These are phyloP conservation scores for Lasius platythorax DNA, from an alignment of 2,888 invertebrate species.

Conservation along the genomic window DNA sequence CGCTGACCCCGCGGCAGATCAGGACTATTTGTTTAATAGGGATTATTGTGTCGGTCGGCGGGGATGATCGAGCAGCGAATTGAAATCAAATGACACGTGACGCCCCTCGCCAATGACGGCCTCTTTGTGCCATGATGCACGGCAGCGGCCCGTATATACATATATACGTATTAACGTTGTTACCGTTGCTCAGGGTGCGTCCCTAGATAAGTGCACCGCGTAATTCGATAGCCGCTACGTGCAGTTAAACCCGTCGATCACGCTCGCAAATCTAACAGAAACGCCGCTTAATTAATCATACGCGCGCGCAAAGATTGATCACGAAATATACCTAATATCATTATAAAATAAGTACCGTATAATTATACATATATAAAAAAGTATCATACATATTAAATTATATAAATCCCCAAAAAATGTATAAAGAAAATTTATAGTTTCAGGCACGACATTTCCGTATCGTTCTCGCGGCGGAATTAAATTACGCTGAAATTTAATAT, in stretches of 20 bases:
- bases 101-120: constrained; percentile 67
- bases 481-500: constrained; percentile 35
- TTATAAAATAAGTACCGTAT: not conserved
- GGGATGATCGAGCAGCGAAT: constrained; percentile 69
- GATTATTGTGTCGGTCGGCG: constrained; percentile 72
- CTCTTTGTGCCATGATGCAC: constrained; percentile 61
- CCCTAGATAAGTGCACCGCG: constrained; percentile 15
- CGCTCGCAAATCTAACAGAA: not conserved
- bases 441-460: not conserved
- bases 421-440: constrained; percentile 6
- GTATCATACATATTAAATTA: not conserved
- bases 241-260: constrained; percentile 17
- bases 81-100: constrained; percentile 79
- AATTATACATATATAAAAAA: not conserved
- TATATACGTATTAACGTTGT: constrained; percentile 57
- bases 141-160: not conserved
- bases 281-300: constrained; percentile 4
- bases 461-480: constrained; percentile 17
- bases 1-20: constrained; percentile 51
- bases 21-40: constrained; percentile 77
- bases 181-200: constrained; percentile 41
- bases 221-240: constrained; percentile 24
- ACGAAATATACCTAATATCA: not conserved
- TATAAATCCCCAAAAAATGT: constrained; percentile 1
- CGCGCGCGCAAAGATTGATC: not conserved